Base-by-base conservation (phyloP, 2,113 vertebrate species). In the Oncorhynchus tshawytscha region DNA sequence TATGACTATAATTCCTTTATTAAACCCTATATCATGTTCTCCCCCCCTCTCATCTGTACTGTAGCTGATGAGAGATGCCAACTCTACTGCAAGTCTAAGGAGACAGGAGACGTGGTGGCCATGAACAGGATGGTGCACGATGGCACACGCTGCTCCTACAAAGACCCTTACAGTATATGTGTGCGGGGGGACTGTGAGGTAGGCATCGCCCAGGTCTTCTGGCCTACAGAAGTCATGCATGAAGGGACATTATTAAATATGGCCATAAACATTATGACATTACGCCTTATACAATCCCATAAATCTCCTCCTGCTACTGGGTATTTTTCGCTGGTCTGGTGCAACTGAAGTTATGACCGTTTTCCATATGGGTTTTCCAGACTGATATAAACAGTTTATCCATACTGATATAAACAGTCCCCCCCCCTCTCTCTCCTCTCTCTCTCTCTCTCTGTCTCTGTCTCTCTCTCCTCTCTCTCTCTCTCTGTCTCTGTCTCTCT, bases 181-280 rank as follows among this genome's bases (percentile, higher is more conserved):
- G 96, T 99, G 82, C 91, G 95, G 24, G 98, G 98, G 27, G 98
- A 98, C 78, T 99, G 98, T 92, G 94, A 95, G 92, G 98, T 99
- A 78, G 16, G 45, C n/a, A 11, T 24, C 18, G 39, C 7, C 16
- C 9, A 64, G n/a, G 62, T 64, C 39, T 11, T 9, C 0, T 45
- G 39, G 8, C 39, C 39, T 15, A 54, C 16, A 54, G 16, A 15
- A 54, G 51, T 54, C 51, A 54, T 16, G 16, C 51, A 11, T 11
- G 39, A 45, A 11, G 39, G 39, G 9, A 45, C 39, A 11, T 54
- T 2, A 54, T 18, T 5, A 54, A 54, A 54, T 54, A 54, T 5
- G 51, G 1, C 16, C 51, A 5, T 18, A 15, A 54, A 54, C 51
- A 18, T 54, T 54, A 54, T 3, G 0, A 1, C n/a, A n/a, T n/a